phyloP scores from a whole-genome alignment of 2,113 vertebrate genomes.

The Riparia riparia region DNA sequence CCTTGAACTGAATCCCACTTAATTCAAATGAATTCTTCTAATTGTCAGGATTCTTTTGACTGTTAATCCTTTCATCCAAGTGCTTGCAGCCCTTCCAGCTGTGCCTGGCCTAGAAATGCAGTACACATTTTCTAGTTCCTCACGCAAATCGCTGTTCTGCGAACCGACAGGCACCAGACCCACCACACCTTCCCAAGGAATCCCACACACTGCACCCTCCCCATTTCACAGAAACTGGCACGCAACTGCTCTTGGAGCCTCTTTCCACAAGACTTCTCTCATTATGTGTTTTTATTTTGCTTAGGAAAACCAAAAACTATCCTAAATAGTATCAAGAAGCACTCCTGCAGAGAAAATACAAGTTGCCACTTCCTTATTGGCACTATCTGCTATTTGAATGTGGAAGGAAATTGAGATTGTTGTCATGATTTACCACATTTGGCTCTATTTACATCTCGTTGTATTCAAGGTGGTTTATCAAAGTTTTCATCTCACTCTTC shows the following conservation, averaged over 20 bases:
- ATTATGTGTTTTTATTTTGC: background rate
- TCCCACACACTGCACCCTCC: background rate
- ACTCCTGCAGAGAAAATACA: background rate
- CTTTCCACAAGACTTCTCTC: background rate
- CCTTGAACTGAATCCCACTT: slow-evolving; percentile 17
- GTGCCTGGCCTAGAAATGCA: background rate
- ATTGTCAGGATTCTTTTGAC: background rate
- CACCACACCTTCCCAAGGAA: background rate
- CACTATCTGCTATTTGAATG: background rate
- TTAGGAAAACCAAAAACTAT: background rate
- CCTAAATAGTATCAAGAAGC: background rate
- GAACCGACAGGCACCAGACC: background rate
- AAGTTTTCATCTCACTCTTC: background rate
- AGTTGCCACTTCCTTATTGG: background rate
- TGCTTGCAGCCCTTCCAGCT: background rate
- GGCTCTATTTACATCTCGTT: background rate
- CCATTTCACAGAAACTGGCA: background rate
- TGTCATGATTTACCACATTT: background rate
- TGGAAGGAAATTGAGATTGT: background rate
- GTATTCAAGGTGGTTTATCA: background rate
- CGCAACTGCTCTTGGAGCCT: background rate
- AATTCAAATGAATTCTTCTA: background rate
- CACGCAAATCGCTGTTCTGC: background rate
- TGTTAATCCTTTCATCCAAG: background rate
- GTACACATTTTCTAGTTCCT: background rate